Conservation (phyloP, 2,888 invertebrate genomes). For the Drosophila buzzatii region DNA sequence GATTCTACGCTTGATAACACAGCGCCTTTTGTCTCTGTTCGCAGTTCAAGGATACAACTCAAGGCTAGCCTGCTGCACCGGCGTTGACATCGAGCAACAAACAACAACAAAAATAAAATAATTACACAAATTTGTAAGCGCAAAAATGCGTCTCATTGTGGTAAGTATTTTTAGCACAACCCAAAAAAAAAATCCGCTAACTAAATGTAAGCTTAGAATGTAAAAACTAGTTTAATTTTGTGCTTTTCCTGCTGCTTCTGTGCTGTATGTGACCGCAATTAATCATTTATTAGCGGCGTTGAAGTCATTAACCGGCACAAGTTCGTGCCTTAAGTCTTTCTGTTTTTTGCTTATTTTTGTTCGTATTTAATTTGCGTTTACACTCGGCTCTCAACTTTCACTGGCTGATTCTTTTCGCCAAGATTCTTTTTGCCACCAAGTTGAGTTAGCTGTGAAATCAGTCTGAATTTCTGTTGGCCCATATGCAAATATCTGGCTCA, state of each 20-base stretch:
- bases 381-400: conserved; percentile 66
- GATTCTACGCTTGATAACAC: conserved; percentile 42
- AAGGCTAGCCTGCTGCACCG: conserved; percentile 35
- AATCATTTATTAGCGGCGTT: conserved; percentile 65
- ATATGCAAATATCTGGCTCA: conserved; percentile 58
- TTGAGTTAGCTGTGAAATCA: conserved; percentile 34
- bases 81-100: conserved; percentile 13
- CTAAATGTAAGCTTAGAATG: conserved; percentile 23
- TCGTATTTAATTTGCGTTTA: conserved; percentile 35
- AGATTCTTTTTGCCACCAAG: conserved; percentile 37
- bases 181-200: background rate
- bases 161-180: conserved; percentile 59
- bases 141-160: conserved; percentile 61
- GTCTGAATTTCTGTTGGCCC: conserved; percentile 24
- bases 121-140: background rate
- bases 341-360: conserved; percentile 16
- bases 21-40: conserved; percentile 57
- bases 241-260: background rate
- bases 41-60: conserved; percentile 71
- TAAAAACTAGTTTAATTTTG: conserved; percentile 51
- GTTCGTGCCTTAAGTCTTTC: conserved; percentile 75
- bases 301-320: conserved; percentile 70
- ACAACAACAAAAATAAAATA: background rate
- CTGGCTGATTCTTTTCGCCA: conserved; percentile 47
- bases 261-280: conserved; percentile 56